Evolutionary conservation across 2,113 vertebrate genomes (phyloP).

Genomic region (Raja brachyura): DNA sequence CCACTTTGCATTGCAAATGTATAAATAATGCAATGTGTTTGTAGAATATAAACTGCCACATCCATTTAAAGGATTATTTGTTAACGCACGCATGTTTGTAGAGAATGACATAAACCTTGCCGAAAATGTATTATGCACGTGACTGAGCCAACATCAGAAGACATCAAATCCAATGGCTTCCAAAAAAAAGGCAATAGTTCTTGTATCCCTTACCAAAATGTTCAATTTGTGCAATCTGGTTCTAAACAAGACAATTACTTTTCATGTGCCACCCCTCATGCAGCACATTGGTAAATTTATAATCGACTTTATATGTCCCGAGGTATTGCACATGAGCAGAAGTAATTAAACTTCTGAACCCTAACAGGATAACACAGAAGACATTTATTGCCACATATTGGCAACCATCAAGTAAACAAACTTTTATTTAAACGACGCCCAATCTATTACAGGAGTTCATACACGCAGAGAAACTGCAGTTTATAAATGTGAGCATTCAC

Average conservation of each 20-base stretch:
- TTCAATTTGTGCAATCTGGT: neutral
- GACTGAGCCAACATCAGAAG: neutral
- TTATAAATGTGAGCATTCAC: neutral
- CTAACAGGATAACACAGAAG: neutral
- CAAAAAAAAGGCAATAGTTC: neutral
- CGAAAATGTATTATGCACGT: neutral
- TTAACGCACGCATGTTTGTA: neutral
- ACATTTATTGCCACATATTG: neutral
- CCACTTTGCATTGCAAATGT: neutral
- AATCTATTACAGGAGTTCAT: neutral
- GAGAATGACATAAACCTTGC: neutral
- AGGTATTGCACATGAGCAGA: neutral
- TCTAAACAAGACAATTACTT: neutral
- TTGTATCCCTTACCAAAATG: neutral
- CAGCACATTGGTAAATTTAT: neutral
- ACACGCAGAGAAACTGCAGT: neutral
- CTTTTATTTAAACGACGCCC: neutral
- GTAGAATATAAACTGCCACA: neutral
- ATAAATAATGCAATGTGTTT: neutral
- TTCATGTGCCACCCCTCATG: too few relatives aligned
- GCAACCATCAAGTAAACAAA: neutral
- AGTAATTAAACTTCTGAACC: neutral
- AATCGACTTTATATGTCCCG: neutral
- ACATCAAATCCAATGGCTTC: neutral
- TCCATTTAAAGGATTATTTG: neutral